A percentile compares a stretch with the other conserved stretches of the same genome.
Conservation (phyloP, 2,113 vertebrate genomes). For the Cervus canadensis region DNA sequence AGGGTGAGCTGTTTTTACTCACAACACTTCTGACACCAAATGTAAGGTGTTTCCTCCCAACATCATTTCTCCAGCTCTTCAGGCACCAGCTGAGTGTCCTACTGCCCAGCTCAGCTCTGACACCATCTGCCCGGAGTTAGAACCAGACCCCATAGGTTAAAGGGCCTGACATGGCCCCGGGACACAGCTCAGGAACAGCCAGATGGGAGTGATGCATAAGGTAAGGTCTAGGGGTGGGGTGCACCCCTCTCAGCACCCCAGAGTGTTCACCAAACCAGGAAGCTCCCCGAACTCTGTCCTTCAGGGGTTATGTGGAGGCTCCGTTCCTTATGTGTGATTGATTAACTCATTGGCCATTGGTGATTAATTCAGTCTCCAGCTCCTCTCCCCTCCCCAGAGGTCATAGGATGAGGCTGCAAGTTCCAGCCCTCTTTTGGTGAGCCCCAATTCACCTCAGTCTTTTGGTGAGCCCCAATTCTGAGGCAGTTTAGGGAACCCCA, state of each 20-base stretch:
- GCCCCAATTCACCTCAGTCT: neutral
- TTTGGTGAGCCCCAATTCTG: neutral
- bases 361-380: rapidly evolving
- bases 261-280: neutral
- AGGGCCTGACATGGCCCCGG: rapidly evolving
- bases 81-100: neutral
- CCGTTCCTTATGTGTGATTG: rapidly evolving
- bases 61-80: rapidly evolving
- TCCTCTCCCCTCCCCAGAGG: neutral
- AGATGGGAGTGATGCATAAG: neutral
- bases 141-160: rapidly evolving
- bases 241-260: neutral
- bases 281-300: rapidly evolving
- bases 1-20: neutral
- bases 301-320: rapidly evolving
- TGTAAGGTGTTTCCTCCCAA: neutral
- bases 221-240: too few species aligned
- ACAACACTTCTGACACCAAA: neutral
- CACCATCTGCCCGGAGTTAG: rapidly evolving
- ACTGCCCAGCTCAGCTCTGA: neutral
- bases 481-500: neutral
- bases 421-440: neutral
- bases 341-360: too few species aligned
- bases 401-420: neutral
- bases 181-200: neutral